Evolutionary conservation across 2,113 vertebrate genomes (phyloP).

Genomic region (Malurus alboscapulatus): DNA sequence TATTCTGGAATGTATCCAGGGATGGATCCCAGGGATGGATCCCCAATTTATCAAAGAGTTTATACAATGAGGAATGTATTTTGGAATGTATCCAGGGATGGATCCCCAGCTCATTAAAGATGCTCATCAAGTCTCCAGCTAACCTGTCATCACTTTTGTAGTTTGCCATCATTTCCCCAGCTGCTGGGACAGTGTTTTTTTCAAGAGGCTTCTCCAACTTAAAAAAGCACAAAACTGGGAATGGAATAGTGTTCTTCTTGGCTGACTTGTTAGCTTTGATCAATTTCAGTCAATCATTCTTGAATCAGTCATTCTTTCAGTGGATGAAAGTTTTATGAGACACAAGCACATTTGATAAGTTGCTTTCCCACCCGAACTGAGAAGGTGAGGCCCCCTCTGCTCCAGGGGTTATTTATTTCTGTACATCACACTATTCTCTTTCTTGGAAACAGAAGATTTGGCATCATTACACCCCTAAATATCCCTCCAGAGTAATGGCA

Average conservation of each 20-base stretch:
- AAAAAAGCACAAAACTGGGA: background rate
- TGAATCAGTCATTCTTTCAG: background rate
- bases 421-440: background rate
- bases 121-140: background rate
- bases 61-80: background rate
- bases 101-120: background rate
- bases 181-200: background rate
- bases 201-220: background rate
- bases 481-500: constrained; percentile 8
- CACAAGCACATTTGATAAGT: background rate
- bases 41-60: background rate
- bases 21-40: background rate
- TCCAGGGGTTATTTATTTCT: constrained; percentile 15
- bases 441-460: constrained; percentile 30
- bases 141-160: background rate
- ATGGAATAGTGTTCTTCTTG: background rate
- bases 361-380: background rate
- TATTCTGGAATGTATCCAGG: background rate
- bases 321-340: background rate
- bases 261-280: background rate
- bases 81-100: background rate
- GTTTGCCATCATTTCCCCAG: background rate
- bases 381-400: background rate
- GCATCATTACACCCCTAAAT: constrained; percentile 1
- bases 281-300: background rate